Conservation (phyloP, 2,113 vertebrate genomes). For the Sapayoa aenigma region DNA sequence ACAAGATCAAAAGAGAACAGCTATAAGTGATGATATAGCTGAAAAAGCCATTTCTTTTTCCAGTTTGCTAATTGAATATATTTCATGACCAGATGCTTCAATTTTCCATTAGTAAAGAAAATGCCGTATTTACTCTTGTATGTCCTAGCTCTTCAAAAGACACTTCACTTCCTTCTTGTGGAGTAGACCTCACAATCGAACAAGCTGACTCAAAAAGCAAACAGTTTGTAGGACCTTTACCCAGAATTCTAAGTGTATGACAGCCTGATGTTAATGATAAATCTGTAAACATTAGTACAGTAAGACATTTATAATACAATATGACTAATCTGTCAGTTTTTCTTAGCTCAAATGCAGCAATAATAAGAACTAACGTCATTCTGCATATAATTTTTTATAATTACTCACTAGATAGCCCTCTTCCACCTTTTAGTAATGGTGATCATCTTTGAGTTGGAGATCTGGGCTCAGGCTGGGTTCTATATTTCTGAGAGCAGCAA, state of each 20-base stretch:
- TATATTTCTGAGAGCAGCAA: background rate
- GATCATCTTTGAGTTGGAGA: background rate
- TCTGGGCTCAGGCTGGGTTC: background rate
- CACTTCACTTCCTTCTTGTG: background rate
- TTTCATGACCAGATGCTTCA: background rate
- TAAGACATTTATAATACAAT: background rate
- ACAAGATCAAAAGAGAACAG: rapidly evolving
- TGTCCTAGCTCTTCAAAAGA: background rate
- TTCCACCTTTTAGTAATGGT: background rate
- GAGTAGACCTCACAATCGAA: background rate
- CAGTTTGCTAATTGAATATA: background rate
- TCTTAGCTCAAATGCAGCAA: background rate
- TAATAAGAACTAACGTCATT: background rate
- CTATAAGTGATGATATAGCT: background rate
- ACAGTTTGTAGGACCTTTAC: background rate
- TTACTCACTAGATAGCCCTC: background rate
- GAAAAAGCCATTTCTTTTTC: background rate
- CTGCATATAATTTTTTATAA: background rate
- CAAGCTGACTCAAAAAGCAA: slow-evolving; percentile 47
- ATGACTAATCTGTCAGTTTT: background rate
- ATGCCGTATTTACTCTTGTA: background rate
- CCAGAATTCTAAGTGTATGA: background rate
- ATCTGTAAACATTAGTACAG: background rate
- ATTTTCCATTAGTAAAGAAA: background rate
- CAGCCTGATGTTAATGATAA: background rate